Conservation (phyloP, 2,888 invertebrate species). For the Coleophora deauratella region DNA sequence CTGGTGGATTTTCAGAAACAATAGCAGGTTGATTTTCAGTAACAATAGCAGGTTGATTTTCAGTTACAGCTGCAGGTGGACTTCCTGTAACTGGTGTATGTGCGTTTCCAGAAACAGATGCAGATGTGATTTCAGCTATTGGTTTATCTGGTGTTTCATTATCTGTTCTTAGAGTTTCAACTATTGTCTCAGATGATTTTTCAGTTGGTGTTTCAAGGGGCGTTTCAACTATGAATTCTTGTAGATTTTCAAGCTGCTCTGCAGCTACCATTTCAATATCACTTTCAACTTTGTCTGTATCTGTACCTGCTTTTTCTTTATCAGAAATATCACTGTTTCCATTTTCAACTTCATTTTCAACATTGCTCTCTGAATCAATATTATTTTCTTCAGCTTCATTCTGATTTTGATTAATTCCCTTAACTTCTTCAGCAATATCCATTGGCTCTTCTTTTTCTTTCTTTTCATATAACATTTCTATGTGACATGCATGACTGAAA, state of each 20-base stretch:
- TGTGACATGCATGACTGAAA: constrained; percentile 69
- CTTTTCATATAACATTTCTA: constrained; percentile 51
- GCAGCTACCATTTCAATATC: constrained; percentile 39
- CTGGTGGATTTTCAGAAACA: constrained; percentile 42
- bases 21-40: constrained; percentile 54
- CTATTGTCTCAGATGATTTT: too few relatives aligned
- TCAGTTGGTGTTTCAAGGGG: too few relatives aligned
- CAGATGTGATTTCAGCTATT: too few relatives aligned
- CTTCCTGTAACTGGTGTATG: too few relatives aligned
- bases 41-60: constrained; percentile 15
- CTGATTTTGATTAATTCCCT: constrained; percentile 23
- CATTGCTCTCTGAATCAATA: constrained; percentile 35
- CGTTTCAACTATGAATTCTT: too few relatives aligned
- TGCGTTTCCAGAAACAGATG: too few relatives aligned
- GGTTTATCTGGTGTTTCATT: too few relatives aligned
- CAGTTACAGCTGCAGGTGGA: constrained; percentile 23
- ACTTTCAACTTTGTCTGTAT: constrained; percentile 50
- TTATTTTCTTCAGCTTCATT: constrained; percentile 12
- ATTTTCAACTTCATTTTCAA: constrained; percentile 45
- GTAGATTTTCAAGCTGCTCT: constrained; percentile 32
- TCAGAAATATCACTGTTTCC: constrained; percentile 59
- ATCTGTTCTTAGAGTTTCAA: too few relatives aligned
- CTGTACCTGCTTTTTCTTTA: constrained; percentile 53
- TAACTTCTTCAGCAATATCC: constrained; percentile 50
- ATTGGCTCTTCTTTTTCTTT: constrained; percentile 35